phyloP scores from a whole-genome alignment of 2,888 invertebrate species.

The Stenodera caucasica region DNA sequence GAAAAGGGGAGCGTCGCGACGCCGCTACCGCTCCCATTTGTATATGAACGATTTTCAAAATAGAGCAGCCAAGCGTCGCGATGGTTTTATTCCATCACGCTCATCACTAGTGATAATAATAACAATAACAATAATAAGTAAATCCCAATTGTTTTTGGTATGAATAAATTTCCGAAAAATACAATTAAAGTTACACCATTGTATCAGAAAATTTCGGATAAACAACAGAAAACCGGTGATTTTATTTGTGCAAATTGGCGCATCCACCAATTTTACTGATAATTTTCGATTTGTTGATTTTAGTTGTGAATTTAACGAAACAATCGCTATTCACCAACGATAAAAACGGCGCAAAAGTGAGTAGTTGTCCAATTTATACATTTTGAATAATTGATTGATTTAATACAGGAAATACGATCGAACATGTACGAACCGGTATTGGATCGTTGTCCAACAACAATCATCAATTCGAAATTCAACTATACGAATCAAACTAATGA shows the following conservation, averaged over 20 bases:
- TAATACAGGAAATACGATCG: conserved; percentile 42
- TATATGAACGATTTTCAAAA: conserved; percentile 22
- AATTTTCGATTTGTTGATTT: neutral
- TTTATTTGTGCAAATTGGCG: neutral
- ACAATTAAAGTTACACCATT: conserved; percentile 28
- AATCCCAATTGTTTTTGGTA: conserved; percentile 10
- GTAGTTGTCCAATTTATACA: conserved; percentile 14
- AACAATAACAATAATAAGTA: neutral
- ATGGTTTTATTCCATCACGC: conserved; percentile 14
- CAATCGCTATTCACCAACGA: neutral
- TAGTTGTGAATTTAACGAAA: neutral
- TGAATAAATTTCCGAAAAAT: conserved; percentile 33
- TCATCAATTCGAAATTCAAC: conserved; percentile 40
- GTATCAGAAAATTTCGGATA: neutral
- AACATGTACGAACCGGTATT: conserved; percentile 53
- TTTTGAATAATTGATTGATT: too few species aligned
- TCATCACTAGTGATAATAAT: neutral
- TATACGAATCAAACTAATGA: conserved; percentile 17
- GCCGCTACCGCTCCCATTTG: conserved; percentile 26
- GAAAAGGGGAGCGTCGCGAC: conserved; percentile 13
- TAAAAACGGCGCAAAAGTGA: conserved; percentile 30
- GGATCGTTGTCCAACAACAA: conserved; percentile 46
- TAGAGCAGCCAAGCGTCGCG: conserved; percentile 25
- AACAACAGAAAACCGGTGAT: neutral
- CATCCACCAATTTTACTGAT: too few species aligned